Evolutionary conservation across 1,140 invertebrate species (phyloP).

Genomic region (Calosoma granatense): DNA sequence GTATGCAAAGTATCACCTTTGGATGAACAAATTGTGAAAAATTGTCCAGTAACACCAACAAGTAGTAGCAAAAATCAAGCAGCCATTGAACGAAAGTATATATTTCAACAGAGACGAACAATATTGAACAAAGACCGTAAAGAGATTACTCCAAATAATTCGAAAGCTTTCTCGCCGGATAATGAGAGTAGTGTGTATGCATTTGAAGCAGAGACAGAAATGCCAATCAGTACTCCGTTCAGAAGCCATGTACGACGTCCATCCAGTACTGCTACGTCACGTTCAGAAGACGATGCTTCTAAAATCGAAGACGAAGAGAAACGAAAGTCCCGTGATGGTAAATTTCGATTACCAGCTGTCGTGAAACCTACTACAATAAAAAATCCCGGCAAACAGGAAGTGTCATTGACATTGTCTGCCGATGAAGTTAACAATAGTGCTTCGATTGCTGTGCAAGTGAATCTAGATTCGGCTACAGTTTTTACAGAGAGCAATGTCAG

Average conservation of each 20-base stretch:
- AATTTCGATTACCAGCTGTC: conserved; percentile 18
- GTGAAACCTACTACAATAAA: conserved; percentile 11
- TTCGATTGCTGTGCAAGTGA: conserved; percentile 49
- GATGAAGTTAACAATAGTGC: conserved; percentile 30
- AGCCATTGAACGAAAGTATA: conserved; percentile 40
- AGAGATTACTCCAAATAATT: conserved; percentile 33
- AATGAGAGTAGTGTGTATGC: conserved; percentile 63
- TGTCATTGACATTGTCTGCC: conserved; percentile 16
- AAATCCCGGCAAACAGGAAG: conserved; percentile 14
- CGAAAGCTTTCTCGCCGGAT: conserved; percentile 54
- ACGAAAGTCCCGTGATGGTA: conserved; percentile 5
- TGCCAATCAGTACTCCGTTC: conserved; percentile 45
- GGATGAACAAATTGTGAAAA: neutral
- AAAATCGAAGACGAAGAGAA: conserved; percentile 32
- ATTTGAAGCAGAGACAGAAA: conserved; percentile 53
- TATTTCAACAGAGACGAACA: conserved; percentile 39
- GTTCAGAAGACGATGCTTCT: conserved; percentile 32
- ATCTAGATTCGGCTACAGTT: conserved; percentile 31
- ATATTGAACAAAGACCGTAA: conserved; percentile 44
- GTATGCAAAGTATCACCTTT: too few species aligned
- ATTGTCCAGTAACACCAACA: neutral
- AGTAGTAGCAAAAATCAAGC: conserved; percentile 1
- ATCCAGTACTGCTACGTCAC: conserved; percentile 34
- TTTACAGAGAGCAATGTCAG: conserved; percentile 18
- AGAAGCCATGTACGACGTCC: conserved; percentile 38